Conservation (phyloP, 2,888 invertebrate genomes). For the Trissoscelio sp. region DNA sequence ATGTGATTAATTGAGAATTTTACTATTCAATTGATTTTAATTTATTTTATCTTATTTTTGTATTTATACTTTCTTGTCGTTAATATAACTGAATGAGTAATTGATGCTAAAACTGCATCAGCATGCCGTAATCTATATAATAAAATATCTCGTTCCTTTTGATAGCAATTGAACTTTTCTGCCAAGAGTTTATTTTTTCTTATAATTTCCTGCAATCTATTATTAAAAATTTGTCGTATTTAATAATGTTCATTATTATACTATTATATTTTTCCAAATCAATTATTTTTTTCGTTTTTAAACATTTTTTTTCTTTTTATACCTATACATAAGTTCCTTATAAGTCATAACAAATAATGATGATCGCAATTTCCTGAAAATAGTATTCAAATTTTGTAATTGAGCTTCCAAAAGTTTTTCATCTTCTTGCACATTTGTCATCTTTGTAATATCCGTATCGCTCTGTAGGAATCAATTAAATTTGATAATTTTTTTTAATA, state of each 20-base stretch:
- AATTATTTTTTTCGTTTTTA: neutral
- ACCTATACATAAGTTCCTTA: constrained; percentile 84
- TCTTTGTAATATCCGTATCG: constrained; percentile 67
- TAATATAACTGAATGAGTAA: constrained; percentile 83
- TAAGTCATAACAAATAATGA: constrained; percentile 82
- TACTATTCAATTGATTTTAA: too few relatives aligned
- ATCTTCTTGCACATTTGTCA: constrained; percentile 53
- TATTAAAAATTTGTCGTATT: neutral
- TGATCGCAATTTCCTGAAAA: constrained; percentile 82
- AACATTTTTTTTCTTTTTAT: constrained; percentile 26
- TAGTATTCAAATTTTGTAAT: constrained; percentile 80
- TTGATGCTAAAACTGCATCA: constrained; percentile 83
- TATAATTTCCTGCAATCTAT: constrained; percentile 85
- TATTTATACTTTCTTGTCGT: constrained; percentile 75
- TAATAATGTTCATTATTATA: neutral
- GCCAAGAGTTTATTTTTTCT: constrained; percentile 84
- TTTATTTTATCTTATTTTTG: neutral
- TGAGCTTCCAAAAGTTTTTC: constrained; percentile 79
- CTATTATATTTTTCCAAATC: too few relatives aligned
- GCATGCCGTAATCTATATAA: constrained; percentile 85
- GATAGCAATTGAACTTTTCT: constrained; percentile 83
- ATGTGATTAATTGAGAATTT: too few relatives aligned
- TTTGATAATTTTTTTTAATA: too few relatives aligned
- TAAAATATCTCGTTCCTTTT: constrained; percentile 84
- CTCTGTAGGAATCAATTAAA: constrained; percentile 67